Evolutionary conservation across 2,113 vertebrate species (phyloP).

Genomic region (Myotis yumanensis): DNA sequence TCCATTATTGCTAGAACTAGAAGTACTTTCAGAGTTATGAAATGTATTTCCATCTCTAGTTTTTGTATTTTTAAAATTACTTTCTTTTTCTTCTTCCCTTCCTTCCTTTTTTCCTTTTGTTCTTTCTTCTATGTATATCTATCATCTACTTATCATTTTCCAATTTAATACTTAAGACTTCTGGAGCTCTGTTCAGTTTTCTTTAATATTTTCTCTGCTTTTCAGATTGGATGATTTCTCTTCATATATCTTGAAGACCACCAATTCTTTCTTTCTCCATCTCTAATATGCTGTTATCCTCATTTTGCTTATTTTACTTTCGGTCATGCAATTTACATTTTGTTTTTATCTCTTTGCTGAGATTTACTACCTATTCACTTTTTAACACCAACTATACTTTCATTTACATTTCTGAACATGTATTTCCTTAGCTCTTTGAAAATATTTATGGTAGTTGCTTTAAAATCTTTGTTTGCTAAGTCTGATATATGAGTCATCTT

Average conservation of each 20-base stretch:
- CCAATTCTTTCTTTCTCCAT: neutral
- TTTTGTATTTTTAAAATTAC: too few relatives aligned
- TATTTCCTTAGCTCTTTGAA: constrained; percentile 33
- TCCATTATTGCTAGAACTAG: too few relatives aligned
- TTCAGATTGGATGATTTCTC: neutral
- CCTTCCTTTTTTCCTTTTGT: neutral
- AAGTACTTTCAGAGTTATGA: too few relatives aligned
- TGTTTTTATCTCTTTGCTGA: neutral
- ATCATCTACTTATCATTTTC: neutral
- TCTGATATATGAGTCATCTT: neutral
- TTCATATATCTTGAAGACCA: neutral
- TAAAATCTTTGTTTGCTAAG: constrained; percentile 3
- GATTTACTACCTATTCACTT: neutral
- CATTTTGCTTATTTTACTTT: neutral
- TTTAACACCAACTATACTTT: neutral
- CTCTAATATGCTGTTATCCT: neutral
- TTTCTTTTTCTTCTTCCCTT: too few relatives aligned
- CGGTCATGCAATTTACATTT: neutral
- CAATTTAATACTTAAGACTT: neutral
- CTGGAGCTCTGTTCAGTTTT: neutral
- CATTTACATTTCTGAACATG: neutral
- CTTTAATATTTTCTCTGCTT: neutral
- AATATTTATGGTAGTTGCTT: neutral
- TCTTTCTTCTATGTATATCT: neutral
- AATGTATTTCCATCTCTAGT: too few relatives aligned